These are phyloP conservation scores for Pluvialis apricaria DNA, from an alignment of 2,113 vertebrate genomes.

Conservation along the genomic window DNA sequence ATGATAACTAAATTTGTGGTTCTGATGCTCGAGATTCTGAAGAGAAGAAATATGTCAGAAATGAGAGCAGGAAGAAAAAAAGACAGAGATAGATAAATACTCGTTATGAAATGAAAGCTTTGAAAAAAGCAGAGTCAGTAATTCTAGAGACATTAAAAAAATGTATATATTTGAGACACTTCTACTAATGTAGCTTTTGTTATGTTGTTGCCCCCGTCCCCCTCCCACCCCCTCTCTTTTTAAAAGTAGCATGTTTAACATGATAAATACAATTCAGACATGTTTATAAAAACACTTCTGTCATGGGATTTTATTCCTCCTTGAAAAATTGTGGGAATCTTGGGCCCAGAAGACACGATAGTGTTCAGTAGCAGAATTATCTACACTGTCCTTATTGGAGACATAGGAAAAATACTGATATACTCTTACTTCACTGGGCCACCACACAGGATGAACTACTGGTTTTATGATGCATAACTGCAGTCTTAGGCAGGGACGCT, in stretches of 20 bases:
- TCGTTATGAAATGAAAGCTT: background rate
- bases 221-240: accelerated
- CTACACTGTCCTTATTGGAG: background rate
- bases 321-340: background rate
- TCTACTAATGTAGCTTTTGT: background rate
- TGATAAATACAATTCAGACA: background rate
- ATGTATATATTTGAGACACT: background rate
- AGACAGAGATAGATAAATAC: background rate
- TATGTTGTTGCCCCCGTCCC: background rate
- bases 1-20: background rate
- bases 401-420: background rate
- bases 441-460: background rate
- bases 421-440: background rate
- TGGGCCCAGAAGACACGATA: background rate
- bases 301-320: background rate
- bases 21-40: background rate
- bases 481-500: background rate
- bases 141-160: background rate
- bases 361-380: background rate
- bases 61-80: background rate
- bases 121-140: background rate
- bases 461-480: background rate
- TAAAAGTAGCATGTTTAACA: background rate
- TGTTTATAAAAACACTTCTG: background rate
- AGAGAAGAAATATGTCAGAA: background rate